A percentile compares a stretch with the other conserved stretches of the same genome.
phyloP scores from a whole-genome alignment of 2,888 invertebrate genomes.

The Cataglyphis altisquamis region DNA sequence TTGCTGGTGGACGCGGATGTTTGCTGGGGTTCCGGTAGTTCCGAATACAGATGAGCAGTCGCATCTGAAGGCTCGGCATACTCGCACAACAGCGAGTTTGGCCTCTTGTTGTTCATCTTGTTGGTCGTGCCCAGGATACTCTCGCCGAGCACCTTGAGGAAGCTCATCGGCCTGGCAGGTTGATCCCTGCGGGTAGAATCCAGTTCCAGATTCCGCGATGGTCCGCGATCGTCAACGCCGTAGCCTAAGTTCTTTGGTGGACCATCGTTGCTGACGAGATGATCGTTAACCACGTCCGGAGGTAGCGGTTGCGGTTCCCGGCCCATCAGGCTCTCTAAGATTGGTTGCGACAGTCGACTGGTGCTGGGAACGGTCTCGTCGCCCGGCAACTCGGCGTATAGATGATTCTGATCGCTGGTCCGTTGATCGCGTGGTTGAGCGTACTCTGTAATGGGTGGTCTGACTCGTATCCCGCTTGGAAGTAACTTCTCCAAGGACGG shows the following conservation, averaged over 20 bases:
- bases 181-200: conserved; percentile 68
- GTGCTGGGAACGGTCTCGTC: conserved; percentile 86
- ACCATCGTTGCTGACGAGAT: conserved; percentile 71
- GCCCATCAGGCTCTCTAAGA: conserved; percentile 78
- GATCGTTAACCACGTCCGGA: conserved; percentile 81
- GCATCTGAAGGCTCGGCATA: conserved; percentile 88
- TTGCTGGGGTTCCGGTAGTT: conserved; percentile 86
- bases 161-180: conserved; percentile 87
- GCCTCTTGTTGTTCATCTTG: conserved; percentile 77
- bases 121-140: conserved; percentile 84
- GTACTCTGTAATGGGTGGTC: conserved; percentile 86
- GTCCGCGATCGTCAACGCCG: conserved; percentile 53
- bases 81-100: conserved; percentile 86
- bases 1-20: conserved; percentile 87
- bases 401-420: conserved; percentile 86
- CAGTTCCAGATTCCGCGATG: conserved; percentile 60
- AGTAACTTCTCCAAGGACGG: conserved; percentile 88
- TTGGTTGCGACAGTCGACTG: conserved; percentile 81
- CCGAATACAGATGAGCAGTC: conserved; percentile 87
- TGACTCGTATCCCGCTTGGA: conserved; percentile 84
- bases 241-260: conserved; percentile 49
- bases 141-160: conserved; percentile 89
- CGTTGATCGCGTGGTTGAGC: conserved; percentile 86
- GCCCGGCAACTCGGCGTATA: conserved; percentile 89
- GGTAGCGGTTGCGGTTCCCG: conserved; percentile 82